Evolutionary conservation across 2,888 invertebrate genomes (phyloP).

Genomic region (Dyspetes luteomarginatus): DNA sequence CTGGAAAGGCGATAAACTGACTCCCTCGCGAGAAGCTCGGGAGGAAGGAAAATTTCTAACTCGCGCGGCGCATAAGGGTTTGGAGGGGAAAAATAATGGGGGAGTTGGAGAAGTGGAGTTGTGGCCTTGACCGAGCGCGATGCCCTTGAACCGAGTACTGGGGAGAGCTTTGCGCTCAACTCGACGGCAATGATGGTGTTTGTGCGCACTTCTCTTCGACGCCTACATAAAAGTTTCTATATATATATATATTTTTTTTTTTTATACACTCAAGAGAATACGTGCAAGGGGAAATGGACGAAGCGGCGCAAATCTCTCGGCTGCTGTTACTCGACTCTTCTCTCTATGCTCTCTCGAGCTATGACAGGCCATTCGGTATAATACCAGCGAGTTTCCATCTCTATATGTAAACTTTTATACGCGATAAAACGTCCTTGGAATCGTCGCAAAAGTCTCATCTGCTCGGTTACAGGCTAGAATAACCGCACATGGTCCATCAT

Average conservation of each 20-base stretch:
- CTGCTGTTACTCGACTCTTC: background rate
- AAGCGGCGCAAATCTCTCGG: conserved; percentile 27
- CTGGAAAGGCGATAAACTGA: background rate
- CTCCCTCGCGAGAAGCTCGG: conserved; percentile 2
- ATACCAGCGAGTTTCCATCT: conserved; percentile 24
- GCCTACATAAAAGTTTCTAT: background rate
- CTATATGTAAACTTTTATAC: background rate
- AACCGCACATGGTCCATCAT: background rate
- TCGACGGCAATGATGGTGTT: conserved; percentile 27
- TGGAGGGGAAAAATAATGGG: background rate
- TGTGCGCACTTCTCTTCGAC: background rate
- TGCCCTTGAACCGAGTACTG: conserved; percentile 73
- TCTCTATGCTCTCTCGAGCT: background rate
- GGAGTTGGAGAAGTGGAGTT: conserved; percentile 4
- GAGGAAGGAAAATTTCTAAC: conserved; percentile 38
- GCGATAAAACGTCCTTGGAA: background rate
- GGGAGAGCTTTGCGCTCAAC: conserved; percentile 43
- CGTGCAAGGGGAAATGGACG: conserved; percentile 3
- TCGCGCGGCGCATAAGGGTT: conserved; percentile 9
- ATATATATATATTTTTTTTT: background rate
- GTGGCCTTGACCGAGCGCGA: conserved; percentile 73
- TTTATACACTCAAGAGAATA: conserved; percentile 24
- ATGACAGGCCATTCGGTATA: background rate
- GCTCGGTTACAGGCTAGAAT: background rate
- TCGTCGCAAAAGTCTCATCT: conserved; percentile 1